Evolutionary conservation across 2,113 vertebrate species (phyloP).

Genomic region (Procavia capensis): DNA sequence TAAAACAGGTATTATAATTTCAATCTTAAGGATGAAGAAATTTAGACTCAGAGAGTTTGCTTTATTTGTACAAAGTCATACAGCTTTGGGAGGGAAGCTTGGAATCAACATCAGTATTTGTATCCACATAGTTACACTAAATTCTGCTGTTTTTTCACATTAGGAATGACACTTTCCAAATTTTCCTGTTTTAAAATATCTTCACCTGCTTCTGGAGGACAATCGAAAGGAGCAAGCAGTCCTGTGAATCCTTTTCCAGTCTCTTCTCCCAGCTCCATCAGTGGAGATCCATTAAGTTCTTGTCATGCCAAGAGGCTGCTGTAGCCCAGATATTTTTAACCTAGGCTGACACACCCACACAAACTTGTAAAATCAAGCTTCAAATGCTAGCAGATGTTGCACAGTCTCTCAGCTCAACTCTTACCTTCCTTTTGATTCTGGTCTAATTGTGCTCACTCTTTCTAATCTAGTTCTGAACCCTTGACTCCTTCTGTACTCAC

Average conservation of each 20-base stretch:
- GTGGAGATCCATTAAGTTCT: constrained; percentile 39
- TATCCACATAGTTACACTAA: background rate
- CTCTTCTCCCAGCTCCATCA: background rate
- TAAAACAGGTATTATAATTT: background rate
- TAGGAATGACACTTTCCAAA: background rate
- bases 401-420: background rate
- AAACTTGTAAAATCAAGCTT: constrained; percentile 55
- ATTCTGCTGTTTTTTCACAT: background rate
- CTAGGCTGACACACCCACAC: constrained; percentile 60
- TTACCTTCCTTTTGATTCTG: constrained; percentile 7
- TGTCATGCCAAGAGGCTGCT: constrained; percentile 31
- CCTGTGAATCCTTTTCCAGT: background rate
- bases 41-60: background rate
- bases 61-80: constrained; percentile 14
- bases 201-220: background rate
- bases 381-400: constrained; percentile 64
- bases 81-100: background rate
- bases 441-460: background rate
- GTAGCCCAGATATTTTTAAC: constrained; percentile 59
- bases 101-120: background rate
- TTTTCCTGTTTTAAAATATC: background rate
- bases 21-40: background rate
- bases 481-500: background rate
- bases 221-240: background rate
- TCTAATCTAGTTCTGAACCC: background rate